Conservation (phyloP, 2,888 invertebrate species). For the Sarcophaga variegata region DNA sequence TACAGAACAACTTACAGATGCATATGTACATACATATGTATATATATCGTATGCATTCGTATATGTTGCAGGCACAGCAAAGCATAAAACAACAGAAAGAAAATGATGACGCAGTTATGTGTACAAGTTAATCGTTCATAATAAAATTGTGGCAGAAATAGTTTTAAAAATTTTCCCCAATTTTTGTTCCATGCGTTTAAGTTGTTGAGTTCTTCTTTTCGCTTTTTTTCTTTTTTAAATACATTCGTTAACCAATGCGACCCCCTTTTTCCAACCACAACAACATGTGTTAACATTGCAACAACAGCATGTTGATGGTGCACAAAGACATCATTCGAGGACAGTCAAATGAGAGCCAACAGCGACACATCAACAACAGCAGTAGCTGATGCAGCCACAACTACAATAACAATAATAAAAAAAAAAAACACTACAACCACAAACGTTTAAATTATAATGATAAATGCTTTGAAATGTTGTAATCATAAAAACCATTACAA, state of each 20-base stretch:
- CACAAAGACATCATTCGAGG: conserved; percentile 55
- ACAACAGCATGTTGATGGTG: conserved; percentile 60
- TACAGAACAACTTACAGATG: not conserved
- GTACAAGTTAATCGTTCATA: conserved; percentile 42
- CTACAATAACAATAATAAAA: not conserved
- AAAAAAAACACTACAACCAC: conserved; percentile 39
- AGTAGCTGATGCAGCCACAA: not conserved
- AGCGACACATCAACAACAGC: conserved; percentile 19
- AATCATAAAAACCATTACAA: conserved; percentile 65
- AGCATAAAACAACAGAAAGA: not conserved
- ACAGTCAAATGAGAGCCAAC: conserved; percentile 49
- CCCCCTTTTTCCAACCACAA: conserved; percentile 65
- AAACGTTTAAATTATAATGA: conserved; percentile 66
- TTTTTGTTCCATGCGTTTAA: not conserved
- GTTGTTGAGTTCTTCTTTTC: conserved; percentile 8
- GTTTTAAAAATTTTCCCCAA: conserved; percentile 51
- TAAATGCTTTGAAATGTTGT: conserved; percentile 64
- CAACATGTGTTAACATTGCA: conserved; percentile 68
- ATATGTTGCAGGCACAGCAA: not conserved
- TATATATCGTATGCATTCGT: conserved; percentile 10
- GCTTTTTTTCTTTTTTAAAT: conserved; percentile 25
- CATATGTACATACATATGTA: not conserved
- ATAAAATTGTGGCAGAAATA: conserved; percentile 54
- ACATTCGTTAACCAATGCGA: conserved; percentile 47
- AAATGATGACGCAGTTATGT: conserved; percentile 7